Percentiles rank a stretch among this genome's conserved stretches.
Evolutionary conservation across 1,140 invertebrate species (phyloP).

Genomic region (Drosophila nikananu): DNA sequence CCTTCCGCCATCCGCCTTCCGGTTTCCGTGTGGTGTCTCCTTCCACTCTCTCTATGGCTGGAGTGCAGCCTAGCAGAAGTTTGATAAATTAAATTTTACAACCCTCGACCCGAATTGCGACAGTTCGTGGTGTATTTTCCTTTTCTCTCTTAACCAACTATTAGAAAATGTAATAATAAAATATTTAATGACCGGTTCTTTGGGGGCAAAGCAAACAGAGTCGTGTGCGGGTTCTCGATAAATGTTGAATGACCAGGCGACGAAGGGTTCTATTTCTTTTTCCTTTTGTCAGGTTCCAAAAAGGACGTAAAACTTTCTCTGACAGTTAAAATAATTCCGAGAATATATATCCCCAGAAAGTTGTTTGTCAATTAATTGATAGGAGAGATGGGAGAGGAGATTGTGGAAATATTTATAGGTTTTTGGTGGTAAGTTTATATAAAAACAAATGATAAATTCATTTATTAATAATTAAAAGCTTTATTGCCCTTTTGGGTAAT

Average conservation of each 20-base stretch:
- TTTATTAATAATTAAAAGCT: background rate
- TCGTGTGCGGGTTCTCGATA: constrained; percentile 31
- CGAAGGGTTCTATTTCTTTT: constrained; percentile 20
- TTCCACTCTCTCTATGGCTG: constrained; percentile 15
- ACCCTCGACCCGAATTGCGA: constrained; percentile 39
- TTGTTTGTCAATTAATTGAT: background rate
- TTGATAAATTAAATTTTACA: constrained; percentile 71
- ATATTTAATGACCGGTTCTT: constrained; percentile 55
- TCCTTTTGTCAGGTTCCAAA: background rate
- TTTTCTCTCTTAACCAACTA: constrained; percentile 39
- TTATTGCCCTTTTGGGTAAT: background rate
- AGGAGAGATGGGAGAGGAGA: background rate
- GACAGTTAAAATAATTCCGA: background rate
- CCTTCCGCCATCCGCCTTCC: constrained; percentile 73
- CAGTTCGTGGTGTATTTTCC: constrained; percentile 43
- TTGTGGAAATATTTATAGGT: background rate
- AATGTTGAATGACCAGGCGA: constrained; percentile 40
- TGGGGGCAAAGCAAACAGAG: constrained; percentile 33
- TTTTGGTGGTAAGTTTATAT: background rate
- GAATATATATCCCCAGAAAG: background rate
- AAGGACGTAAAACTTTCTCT: constrained; percentile 1
- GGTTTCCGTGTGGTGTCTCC: constrained; percentile 63
- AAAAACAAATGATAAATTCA: background rate
- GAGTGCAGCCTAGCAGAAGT: constrained; percentile 68
- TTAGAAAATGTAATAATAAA: constrained; percentile 63